Percentiles rank a stretch among this genome's conserved stretches.
phyloP scores from a whole-genome alignment of 2,888 invertebrate genomes.

The Pheosia tremula region DNA sequence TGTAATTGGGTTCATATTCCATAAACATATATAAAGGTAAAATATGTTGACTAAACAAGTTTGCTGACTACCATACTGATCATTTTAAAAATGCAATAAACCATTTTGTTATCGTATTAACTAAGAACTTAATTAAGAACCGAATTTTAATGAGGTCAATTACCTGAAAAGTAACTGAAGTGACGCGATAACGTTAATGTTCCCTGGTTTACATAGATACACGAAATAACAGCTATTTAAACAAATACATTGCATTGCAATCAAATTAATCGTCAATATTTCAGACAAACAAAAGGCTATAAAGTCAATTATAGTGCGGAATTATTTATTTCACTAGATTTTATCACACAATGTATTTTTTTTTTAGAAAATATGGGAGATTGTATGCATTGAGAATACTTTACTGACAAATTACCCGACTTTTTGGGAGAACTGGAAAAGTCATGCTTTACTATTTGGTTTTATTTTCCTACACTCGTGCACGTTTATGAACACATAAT shows the following conservation, averaged over 20 bases:
- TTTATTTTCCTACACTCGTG: too few relatives aligned
- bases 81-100: not conserved
- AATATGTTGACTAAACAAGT: not conserved
- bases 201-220: slow-evolving; percentile 4
- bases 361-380: too few relatives aligned
- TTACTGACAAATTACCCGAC: too few relatives aligned
- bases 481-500: too few relatives aligned
- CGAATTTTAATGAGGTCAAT: slow-evolving; percentile 3
- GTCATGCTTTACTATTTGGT: too few relatives aligned
- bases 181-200: not conserved
- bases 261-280: not conserved
- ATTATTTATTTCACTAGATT: too few relatives aligned
- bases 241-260: not conserved
- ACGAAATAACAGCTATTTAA: slow-evolving; percentile 1
- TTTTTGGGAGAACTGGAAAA: too few relatives aligned
- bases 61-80: not conserved
- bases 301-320: too few relatives aligned
- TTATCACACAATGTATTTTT: too few relatives aligned
- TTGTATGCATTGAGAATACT: too few relatives aligned
- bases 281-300: not conserved
- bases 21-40: not conserved
- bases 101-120: slow-evolving; percentile 1
- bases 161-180: not conserved
- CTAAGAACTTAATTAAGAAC: not conserved
- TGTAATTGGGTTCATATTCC: too few relatives aligned